phyloP scores from a whole-genome alignment of 92 coral and sea anemone genomes.

The Umimayanthus kanabou region DNA sequence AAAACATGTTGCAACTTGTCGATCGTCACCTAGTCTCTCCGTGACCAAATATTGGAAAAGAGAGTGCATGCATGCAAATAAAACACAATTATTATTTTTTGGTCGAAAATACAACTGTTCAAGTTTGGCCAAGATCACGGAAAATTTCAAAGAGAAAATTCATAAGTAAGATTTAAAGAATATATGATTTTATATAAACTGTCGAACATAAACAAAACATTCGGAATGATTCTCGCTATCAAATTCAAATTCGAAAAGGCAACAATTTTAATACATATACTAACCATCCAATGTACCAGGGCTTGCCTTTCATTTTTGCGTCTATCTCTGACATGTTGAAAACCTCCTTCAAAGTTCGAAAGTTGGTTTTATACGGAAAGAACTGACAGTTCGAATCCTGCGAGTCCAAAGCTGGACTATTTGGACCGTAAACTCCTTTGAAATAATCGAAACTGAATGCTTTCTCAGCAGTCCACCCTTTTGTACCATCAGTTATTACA shows the following conservation, averaged over 20 bases:
- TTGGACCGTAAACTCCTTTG: conserved; percentile 75
- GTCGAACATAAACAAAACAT: too few species aligned
- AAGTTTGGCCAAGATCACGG: too few species aligned
- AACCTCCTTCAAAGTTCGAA: conserved; percentile 75
- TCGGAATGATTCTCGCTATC: too few species aligned
- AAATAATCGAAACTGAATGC: conserved; percentile 89
- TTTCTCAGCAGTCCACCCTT: conserved; percentile 82
- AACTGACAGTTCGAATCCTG: conserved; percentile 85
- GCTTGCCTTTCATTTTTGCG: conserved; percentile 89
- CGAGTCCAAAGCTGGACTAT: conserved; percentile 78
- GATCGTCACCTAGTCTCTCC: too few species aligned
- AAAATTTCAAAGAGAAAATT: too few species aligned
- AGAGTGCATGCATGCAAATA: too few species aligned
- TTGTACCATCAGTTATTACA: conserved; percentile 81
- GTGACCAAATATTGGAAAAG: too few species aligned
- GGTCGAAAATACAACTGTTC: too few species aligned
- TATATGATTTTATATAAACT: too few species aligned
- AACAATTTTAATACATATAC: conserved; percentile 14
- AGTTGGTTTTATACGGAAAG: conserved; percentile 86
- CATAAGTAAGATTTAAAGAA: too few species aligned
- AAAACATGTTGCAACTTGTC: too few species aligned
- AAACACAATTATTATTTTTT: too few species aligned
- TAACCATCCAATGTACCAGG: conserved; percentile 99
- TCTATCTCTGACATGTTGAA: conserved; percentile 90
- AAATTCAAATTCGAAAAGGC: not conserved